phyloP scores from a whole-genome alignment of 2,113 vertebrate genomes.

The Choloepus hoffmanni region DNA sequence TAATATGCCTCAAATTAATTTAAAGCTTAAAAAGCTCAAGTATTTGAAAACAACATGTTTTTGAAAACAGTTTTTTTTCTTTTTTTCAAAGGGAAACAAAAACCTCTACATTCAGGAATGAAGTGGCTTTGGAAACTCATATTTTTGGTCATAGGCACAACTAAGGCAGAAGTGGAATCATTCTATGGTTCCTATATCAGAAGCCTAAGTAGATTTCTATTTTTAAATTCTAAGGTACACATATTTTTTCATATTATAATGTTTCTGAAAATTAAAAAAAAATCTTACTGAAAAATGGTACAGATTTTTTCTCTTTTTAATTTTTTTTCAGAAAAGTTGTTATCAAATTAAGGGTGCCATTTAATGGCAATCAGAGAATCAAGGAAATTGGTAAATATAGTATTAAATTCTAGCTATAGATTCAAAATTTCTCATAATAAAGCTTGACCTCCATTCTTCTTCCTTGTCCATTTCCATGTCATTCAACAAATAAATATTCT shows the following conservation, averaged over 20 bases:
- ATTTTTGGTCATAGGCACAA: neutral
- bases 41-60: neutral
- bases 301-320: neutral
- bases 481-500: neutral
- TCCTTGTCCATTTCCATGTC: neutral
- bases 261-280: neutral
- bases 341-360: neutral
- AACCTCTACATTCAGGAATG: neutral
- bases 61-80: neutral
- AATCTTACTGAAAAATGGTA: neutral
- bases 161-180: neutral
- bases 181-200: neutral
- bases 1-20: slow-evolving; percentile 1
- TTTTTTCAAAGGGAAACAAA: slow-evolving; percentile 11
- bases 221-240: neutral
- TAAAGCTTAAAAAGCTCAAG: slow-evolving; percentile 20
- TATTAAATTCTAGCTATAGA: neutral
- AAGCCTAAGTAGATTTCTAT: neutral
- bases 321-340: neutral
- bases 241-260: neutral
- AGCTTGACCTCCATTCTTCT: neutral
- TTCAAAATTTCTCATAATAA: neutral
- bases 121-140: neutral
- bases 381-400: neutral
- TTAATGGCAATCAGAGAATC: neutral